phyloP scores from a whole-genome alignment of 2,797 vertebrate genomes.

The Hypotaenidia philippensis region DNA sequence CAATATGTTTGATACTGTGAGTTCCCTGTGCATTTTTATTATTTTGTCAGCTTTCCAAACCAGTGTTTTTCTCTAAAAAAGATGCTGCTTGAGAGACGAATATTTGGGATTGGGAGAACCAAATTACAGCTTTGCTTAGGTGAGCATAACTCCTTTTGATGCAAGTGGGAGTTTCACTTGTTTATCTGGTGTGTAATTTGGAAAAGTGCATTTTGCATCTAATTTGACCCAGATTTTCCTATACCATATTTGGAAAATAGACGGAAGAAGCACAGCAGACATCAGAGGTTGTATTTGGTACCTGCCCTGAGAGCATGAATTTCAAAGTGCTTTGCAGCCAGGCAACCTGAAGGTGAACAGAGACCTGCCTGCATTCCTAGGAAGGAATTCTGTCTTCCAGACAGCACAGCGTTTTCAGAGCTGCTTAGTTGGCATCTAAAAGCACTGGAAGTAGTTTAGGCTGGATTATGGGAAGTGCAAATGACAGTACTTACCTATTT shows the following conservation, averaged over 20 bases:
- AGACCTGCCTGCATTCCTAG: not conserved
- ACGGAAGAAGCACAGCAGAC: not conserved
- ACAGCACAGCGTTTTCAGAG: not conserved
- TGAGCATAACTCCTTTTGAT: not conserved
- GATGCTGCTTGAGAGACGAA: not conserved
- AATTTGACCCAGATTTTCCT: constrained; percentile 7
- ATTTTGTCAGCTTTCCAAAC: constrained; percentile 33
- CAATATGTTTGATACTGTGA: constrained; percentile 26
- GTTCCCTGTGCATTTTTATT: constrained; percentile 56
- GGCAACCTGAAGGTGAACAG: not conserved
- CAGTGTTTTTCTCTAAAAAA: constrained; percentile 47
- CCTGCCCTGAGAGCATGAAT: not conserved
- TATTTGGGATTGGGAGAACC: not conserved
- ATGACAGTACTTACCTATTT: not conserved
- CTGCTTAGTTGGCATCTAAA: not conserved
- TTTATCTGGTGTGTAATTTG: not conserved
- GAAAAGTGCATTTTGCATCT: not conserved
- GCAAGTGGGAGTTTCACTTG: not conserved
- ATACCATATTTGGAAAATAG: not conserved
- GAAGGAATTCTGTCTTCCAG: not conserved
- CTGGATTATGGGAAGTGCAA: not conserved
- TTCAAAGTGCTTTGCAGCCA: not conserved
- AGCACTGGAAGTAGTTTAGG: not conserved
- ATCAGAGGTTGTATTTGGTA: not conserved
- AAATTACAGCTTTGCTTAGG: not conserved